phyloP scores from a whole-genome alignment of 2,888 invertebrate species.

The Ariolimax columbianus region DNA sequence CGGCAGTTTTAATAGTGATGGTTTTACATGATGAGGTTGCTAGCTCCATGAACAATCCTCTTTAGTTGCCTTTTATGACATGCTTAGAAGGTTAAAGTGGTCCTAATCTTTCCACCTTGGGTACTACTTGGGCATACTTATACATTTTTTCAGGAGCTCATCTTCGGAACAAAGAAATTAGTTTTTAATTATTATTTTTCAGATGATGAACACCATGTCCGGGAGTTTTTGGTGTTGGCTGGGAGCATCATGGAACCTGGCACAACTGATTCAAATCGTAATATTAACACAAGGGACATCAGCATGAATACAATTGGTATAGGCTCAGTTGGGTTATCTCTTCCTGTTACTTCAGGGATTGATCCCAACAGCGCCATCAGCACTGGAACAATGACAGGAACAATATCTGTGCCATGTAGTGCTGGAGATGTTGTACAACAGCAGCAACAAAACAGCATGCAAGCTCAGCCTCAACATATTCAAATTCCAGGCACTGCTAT shows the following conservation, averaged over 20 bases:
- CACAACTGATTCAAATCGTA: slow-evolving; percentile 12
- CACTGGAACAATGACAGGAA: slow-evolving; percentile 37
- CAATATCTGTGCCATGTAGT: slow-evolving; percentile 47
- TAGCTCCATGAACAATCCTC: too few relatives aligned
- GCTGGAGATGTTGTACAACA: slow-evolving; percentile 20
- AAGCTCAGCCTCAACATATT: slow-evolving; percentile 49
- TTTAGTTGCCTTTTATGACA: too few relatives aligned
- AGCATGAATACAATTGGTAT: slow-evolving; percentile 40
- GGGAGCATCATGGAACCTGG: slow-evolving; percentile 26
- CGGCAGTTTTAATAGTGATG: too few relatives aligned
- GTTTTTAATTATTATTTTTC: background rate
- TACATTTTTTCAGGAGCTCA: too few relatives aligned
- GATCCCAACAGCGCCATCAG: slow-evolving; percentile 36
- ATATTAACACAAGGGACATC: slow-evolving; percentile 31
- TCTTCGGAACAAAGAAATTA: too few relatives aligned
- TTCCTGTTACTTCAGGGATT: slow-evolving; percentile 49
- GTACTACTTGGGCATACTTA: too few relatives aligned
- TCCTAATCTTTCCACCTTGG: too few relatives aligned
- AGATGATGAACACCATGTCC: slow-evolving; percentile 4
- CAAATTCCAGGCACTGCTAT: slow-evolving; percentile 47
- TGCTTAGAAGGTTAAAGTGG: too few relatives aligned
- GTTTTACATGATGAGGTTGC: too few relatives aligned
- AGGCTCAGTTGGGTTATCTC: slow-evolving; percentile 37
- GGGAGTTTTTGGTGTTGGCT: background rate
- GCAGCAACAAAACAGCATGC: slow-evolving; percentile 8